phyloP scores from a whole-genome alignment of 2,797 vertebrate species.

The Bovichtus variegatus region DNA sequence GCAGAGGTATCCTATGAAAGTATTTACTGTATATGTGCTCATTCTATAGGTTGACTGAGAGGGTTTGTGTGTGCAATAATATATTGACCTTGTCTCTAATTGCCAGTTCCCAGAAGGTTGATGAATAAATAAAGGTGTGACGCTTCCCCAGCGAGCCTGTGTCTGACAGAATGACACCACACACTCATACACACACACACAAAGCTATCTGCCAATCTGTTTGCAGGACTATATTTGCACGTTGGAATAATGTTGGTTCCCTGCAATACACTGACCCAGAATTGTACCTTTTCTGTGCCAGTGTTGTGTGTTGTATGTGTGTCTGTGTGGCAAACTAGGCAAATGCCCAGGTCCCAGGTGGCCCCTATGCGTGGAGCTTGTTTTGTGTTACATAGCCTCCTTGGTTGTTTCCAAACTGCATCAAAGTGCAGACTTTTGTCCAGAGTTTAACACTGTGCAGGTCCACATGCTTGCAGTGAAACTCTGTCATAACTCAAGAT shows the following conservation, averaged over 20 bases:
- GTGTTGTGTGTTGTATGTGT: not conserved
- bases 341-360: conserved; percentile 1
- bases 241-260: conserved; percentile 65
- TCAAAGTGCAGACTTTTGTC: conserved; percentile 15
- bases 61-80: conserved; percentile 41
- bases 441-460: not conserved
- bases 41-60: conserved; percentile 42
- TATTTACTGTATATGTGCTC: conserved; percentile 41
- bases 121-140: conserved; percentile 82
- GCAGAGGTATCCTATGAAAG: conserved; percentile 32
- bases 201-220: conserved; percentile 48
- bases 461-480: not conserved
- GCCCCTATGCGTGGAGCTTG: not conserved
- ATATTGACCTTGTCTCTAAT: conserved; percentile 78
- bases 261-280: conserved; percentile 38
- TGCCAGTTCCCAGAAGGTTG: conserved; percentile 78
- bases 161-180: conserved; percentile 65
- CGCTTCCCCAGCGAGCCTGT: conserved; percentile 57
- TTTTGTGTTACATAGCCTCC: conserved; percentile 14
- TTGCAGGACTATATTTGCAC: conserved; percentile 56
- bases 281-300: conserved; percentile 42
- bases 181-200: conserved; percentile 13
- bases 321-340: not conserved
- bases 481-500: not conserved
- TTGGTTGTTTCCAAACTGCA: conserved; percentile 13